Conservation (phyloP, 2,113 vertebrate genomes). For the Rousettus leschenaultii region DNA sequence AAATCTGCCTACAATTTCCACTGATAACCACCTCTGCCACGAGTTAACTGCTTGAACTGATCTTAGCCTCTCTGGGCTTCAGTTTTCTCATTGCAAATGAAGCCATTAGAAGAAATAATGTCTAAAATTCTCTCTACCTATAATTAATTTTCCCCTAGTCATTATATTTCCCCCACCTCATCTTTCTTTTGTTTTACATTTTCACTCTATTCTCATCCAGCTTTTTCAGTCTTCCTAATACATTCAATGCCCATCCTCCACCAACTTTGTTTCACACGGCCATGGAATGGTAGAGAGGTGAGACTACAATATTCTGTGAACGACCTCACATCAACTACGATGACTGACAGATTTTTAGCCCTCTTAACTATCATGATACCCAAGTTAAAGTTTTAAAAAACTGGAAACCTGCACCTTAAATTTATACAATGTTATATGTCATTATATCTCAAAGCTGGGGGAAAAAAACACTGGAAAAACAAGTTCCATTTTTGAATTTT, state of each 20-base stretch:
- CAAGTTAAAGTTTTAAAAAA: background rate
- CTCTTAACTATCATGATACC: background rate
- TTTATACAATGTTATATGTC: background rate
- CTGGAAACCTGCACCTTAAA: background rate
- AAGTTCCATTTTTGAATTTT: background rate
- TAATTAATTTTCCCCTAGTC: background rate
- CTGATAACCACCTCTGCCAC: background rate
- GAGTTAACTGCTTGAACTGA: background rate
- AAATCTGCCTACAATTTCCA: background rate
- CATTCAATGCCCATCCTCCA: background rate
- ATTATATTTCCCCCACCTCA: background rate
- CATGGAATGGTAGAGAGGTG: background rate
- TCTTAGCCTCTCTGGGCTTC: background rate
- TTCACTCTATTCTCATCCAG: background rate
- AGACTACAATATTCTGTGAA: background rate
- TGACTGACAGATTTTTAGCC: background rate
- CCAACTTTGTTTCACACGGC: background rate
- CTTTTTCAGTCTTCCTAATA: background rate
- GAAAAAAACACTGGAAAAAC: background rate
- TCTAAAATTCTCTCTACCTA: background rate
- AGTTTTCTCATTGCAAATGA: background rate
- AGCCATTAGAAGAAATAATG: background rate
- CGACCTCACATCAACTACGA: background rate
- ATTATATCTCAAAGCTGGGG: background rate
- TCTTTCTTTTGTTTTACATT: background rate